phyloP scores from a whole-genome alignment of 1,140 invertebrate genomes.

The Acromyrmex echinatior region DNA sequence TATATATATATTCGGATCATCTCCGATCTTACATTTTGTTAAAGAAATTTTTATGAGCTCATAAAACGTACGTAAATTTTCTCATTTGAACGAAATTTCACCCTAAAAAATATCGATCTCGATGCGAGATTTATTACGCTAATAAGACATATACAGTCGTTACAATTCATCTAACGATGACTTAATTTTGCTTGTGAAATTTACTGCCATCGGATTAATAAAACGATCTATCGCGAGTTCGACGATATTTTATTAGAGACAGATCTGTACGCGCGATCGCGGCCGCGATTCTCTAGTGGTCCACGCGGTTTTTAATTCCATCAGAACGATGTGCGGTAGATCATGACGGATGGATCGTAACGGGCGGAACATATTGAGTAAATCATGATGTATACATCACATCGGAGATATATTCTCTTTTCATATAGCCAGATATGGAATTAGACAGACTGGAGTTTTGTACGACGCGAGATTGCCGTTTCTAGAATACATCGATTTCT shows the following conservation, averaged over 20 bases:
- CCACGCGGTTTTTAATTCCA: conserved; percentile 70
- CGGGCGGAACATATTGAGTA: conserved; percentile 66
- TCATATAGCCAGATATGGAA: conserved; percentile 63
- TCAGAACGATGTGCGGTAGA: conserved; percentile 65
- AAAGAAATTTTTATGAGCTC: neutral
- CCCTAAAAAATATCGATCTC: conserved; percentile 49
- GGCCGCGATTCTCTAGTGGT: conserved; percentile 46
- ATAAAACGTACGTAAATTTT: neutral
- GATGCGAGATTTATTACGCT: conserved; percentile 16
- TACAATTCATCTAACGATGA: conserved; percentile 71
- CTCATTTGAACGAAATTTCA: neutral
- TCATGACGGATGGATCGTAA: conserved; percentile 73
- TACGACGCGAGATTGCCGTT: conserved; percentile 30
- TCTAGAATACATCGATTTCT: conserved; percentile 63
- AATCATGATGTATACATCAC: conserved; percentile 71
- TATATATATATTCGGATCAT: neutral
- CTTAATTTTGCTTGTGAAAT: conserved; percentile 71
- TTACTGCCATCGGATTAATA: conserved; percentile 69
- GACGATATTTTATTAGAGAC: conserved; percentile 72
- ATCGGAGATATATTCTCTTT: conserved; percentile 48
- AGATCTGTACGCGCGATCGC: conserved; percentile 51
- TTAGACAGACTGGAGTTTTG: conserved; percentile 53
- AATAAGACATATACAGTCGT: conserved; percentile 55
- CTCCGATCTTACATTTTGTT: neutral
- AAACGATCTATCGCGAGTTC: conserved; percentile 45